phyloP scores from a whole-genome alignment of 2,113 vertebrate genomes.

The Gasterosteus nipponicus region DNA sequence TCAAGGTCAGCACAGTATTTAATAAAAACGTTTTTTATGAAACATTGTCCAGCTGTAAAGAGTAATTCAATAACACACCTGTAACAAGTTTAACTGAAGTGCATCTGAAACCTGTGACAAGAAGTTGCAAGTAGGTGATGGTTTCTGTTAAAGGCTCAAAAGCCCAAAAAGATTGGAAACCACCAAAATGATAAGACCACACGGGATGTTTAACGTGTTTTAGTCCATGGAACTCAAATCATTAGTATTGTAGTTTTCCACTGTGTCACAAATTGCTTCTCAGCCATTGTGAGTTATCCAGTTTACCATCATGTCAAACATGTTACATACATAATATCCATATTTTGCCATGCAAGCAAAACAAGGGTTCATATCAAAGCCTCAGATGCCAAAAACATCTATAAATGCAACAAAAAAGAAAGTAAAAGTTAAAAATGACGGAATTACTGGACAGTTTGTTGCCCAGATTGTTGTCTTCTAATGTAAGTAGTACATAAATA shows the following conservation, averaged over 20 bases:
- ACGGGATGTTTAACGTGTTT: background rate
- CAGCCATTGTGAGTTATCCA: background rate
- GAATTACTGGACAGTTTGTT: no score
- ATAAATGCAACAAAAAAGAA: background rate
- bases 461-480: background rate
- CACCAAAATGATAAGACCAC: background rate
- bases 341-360: background rate
- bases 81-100: background rate
- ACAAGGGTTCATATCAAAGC: no score
- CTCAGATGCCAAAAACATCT: background rate
- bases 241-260: background rate
- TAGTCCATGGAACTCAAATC: conserved; percentile 14
- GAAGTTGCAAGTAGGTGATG: background rate
- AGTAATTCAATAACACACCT: conserved; percentile 9
- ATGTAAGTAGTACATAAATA: conserved; percentile 22
- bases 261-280: background rate
- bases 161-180: background rate
- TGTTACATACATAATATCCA: background rate
- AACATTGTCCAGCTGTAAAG: background rate
- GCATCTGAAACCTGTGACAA: conserved; percentile 8
- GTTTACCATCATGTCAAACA: background rate
- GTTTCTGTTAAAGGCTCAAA: conserved; percentile 1
- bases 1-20: conserved; percentile 83
- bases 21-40: background rate
- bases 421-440: no score